A percentile compares a stretch with the other conserved stretches of the same genome.
Conservation (phyloP, 2,113 vertebrate species). For the Heterocephalus glaber region DNA sequence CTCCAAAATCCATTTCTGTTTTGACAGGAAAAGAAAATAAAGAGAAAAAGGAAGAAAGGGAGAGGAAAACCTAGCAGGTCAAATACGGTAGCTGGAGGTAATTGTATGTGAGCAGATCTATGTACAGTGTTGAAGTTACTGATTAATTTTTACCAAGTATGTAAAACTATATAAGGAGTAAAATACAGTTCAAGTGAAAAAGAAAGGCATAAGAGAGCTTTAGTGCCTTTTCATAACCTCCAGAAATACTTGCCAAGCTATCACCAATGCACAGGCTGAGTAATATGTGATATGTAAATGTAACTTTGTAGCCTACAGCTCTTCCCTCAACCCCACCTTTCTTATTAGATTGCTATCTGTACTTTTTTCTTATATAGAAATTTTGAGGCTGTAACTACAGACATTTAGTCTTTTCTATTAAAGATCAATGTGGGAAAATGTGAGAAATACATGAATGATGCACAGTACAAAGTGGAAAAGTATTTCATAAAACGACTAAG, state of each 20-base stretch:
- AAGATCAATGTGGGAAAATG: not conserved
- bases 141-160: not conserved
- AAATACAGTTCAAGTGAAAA: not conserved
- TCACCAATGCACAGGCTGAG: not conserved
- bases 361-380: not conserved
- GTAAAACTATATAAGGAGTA: not conserved
- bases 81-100: not conserved
- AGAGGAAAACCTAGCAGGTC: not conserved
- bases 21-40: not conserved
- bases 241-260: not conserved
- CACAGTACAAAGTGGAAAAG: not conserved
- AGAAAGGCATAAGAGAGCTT: not conserved
- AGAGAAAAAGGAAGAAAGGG: not conserved
- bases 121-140: not conserved
- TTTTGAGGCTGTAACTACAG: not conserved
- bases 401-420: not conserved
- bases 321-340: not conserved
- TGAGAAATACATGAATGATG: conserved; percentile 12
- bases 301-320: not conserved
- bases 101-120: not conserved
- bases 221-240: not conserved
- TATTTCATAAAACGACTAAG: not conserved
- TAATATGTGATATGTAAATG: not conserved
- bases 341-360: not conserved
- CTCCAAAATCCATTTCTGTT: conserved; percentile 9